These are phyloP conservation scores for Parus major DNA, from an alignment of 2,113 vertebrate species.

Conservation along the genomic window DNA sequence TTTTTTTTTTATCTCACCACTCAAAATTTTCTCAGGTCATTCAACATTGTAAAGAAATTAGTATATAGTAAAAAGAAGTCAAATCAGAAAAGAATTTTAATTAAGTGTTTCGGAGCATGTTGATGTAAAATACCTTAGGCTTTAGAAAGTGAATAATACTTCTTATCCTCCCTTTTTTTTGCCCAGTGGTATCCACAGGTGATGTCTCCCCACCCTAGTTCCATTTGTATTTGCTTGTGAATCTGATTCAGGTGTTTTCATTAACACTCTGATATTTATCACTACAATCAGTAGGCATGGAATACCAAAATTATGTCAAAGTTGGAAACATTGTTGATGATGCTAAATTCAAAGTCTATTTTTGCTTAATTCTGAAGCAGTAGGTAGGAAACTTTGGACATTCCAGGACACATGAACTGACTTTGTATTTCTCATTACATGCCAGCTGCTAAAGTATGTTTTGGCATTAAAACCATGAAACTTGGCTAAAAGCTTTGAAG, in stretches of 20 bases:
- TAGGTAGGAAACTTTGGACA: conserved; percentile 59
- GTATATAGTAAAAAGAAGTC: conserved; percentile 14
- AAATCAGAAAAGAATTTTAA: conserved; percentile 3
- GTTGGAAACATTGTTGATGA: not conserved
- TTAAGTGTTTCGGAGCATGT: not conserved
- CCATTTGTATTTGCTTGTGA: conserved; percentile 54
- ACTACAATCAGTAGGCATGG: conserved; percentile 2
- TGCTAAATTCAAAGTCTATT: not conserved
- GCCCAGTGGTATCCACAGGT: not conserved
- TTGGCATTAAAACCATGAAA: not conserved
- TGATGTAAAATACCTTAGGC: conserved; percentile 63
- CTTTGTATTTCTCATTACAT: not conserved
- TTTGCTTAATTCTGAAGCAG: conserved; percentile 41
- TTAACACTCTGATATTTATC: conserved; percentile 5
- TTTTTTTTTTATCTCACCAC: not conserved
- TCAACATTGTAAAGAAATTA: conserved; percentile 63
- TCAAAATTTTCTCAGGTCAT: conserved; percentile 72
- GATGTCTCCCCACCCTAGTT: conserved; percentile 46
- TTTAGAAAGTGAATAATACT: conserved; percentile 52
- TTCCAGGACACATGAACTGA: conserved; percentile 51
- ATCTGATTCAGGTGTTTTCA: conserved; percentile 56
- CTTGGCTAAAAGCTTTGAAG: not conserved
- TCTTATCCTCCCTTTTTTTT: conserved; percentile 18
- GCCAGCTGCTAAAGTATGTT: not conserved
- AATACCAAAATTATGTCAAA: not conserved